Evolutionary conservation across 2,113 vertebrate species (phyloP), one percentile per base, ranked within the genome.

Genomic region (Pollimyrus isidori): DNA sequence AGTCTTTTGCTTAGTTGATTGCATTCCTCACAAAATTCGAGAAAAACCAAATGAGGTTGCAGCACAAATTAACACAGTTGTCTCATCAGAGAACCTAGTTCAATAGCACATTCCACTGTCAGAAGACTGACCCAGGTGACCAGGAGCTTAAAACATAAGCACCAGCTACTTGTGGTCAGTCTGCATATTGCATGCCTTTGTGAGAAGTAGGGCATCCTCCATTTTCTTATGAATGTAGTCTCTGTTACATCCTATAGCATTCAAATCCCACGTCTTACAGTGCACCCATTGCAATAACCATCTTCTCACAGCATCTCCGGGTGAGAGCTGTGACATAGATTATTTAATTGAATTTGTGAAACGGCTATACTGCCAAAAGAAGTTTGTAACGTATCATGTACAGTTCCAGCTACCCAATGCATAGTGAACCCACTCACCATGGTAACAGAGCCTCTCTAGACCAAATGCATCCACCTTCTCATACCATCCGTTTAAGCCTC

Each of bases 1-100:
- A 7, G 7, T 21, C 82, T 84, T 84, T 84, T 84, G 82, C 82
- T 84, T 84, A 39, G 82, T n/a, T 48, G 82, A 48, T 84, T 84
- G 45, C 45, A 46, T n/a, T 48, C 21, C 42, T 26, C 39, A n/a
- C 39, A 48, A 48, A 84, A 84, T 45, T 45, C 39, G 0, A 35
- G 76, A 39, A 82, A 82, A 82, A 11, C 1, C 17, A 4, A 83
- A 48, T n/a, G 0, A 48, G 46, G 10, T 3, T 46, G 80, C 21
- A 46, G 7, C 10, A 42, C 26, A 82, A 23, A 82, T 45, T 45
- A 83, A 48, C 46, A 21, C 42, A 48, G 21, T 7, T 46, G 17
- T 46, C 80, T 46, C 15, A 46, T 17, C 42, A 83, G 42, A n/a
- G 80, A 83, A 7, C 80, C 23, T 3, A 46, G 80, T 83, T 83